Conservation (phyloP, 1,140 invertebrate species). For the honey bee (Apis mellifera) region DNA sequence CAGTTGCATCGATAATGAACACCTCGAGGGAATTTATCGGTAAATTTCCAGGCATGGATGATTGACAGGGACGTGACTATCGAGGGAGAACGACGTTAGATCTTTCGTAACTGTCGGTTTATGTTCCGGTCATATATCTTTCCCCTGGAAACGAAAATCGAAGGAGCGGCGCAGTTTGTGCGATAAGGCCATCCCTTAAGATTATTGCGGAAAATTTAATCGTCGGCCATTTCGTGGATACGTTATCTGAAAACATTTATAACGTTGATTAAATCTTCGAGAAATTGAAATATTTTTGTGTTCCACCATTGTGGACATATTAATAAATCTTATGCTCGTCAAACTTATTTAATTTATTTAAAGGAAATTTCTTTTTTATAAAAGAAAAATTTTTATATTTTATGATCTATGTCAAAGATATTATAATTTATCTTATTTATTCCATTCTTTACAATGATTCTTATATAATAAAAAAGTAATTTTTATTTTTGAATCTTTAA, state of each 20-base stretch:
- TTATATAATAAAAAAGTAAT: no score
- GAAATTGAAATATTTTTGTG: background rate
- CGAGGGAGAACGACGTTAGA: conserved; percentile 34
- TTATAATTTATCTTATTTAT: no score
- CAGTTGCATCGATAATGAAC: background rate
- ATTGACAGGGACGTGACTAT: background rate
- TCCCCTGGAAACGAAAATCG: conserved; percentile 10
- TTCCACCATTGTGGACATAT: background rate
- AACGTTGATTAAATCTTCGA: background rate
- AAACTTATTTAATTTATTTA: no score
- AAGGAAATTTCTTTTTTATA: no score
- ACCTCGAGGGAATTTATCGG: background rate
- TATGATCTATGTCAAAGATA: no score
- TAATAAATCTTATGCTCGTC: no score
- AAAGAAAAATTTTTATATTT: no score
- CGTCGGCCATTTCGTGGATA: conserved; percentile 16
- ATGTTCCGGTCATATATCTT: conserved; percentile 53
- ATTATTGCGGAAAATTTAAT: conserved; percentile 56
- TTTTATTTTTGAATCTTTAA: no score
- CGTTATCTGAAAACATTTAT: background rate
- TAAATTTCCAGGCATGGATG: background rate
- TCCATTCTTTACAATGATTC: no score
- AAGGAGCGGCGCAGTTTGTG: conserved; percentile 15
- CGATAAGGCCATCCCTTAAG: conserved; percentile 51
- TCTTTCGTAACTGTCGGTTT: conserved; percentile 33